Percentiles rank a stretch among this genome's conserved stretches.
Conservation (phyloP, 2,797 vertebrate genomes). For the Sphaeramia orbicularis region DNA sequence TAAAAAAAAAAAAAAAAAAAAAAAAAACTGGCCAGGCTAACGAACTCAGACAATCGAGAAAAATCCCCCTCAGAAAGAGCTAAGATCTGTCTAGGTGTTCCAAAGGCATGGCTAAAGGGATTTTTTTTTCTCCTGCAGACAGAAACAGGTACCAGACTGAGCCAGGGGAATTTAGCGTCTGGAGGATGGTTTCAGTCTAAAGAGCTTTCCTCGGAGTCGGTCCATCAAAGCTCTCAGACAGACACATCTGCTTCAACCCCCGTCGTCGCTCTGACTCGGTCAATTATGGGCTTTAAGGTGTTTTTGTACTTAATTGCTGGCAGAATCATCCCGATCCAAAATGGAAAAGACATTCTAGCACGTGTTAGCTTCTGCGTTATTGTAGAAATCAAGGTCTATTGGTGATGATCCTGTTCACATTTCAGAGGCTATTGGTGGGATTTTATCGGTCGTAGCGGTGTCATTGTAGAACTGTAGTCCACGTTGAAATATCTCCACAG, state of each 20-base stretch:
- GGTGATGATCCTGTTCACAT: neutral
- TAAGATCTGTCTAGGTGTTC: neutral
- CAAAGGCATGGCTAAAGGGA: neutral
- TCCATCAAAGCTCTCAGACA: neutral
- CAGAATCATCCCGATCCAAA: neutral
- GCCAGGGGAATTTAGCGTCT: neutral
- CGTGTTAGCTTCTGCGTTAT: neutral
- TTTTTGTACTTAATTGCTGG: constrained; percentile 2
- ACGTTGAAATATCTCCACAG: too few relatives aligned
- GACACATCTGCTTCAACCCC: constrained; percentile 2
- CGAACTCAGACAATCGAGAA: too few relatives aligned
- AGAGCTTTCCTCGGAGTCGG: neutral
- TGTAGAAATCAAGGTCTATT: neutral
- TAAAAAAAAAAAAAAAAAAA: too few relatives aligned
- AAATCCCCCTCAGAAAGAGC: too few relatives aligned
- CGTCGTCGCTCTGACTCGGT: constrained; percentile 2
- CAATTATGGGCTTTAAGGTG: constrained; percentile 6
- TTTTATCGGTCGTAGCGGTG: too few relatives aligned
- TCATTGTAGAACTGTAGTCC: too few relatives aligned
- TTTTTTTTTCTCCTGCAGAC: neutral
- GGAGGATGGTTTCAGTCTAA: neutral
- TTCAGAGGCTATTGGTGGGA: neutral
- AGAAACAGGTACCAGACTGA: constrained; percentile 1
- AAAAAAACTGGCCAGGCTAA: too few relatives aligned
- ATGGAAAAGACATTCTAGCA: constrained; percentile 1